Percentiles rank a stretch among this genome's conserved stretches.
Evolutionary conservation across 1,140 invertebrate genomes (phyloP).

Genomic region (Pantala flavescens): DNA sequence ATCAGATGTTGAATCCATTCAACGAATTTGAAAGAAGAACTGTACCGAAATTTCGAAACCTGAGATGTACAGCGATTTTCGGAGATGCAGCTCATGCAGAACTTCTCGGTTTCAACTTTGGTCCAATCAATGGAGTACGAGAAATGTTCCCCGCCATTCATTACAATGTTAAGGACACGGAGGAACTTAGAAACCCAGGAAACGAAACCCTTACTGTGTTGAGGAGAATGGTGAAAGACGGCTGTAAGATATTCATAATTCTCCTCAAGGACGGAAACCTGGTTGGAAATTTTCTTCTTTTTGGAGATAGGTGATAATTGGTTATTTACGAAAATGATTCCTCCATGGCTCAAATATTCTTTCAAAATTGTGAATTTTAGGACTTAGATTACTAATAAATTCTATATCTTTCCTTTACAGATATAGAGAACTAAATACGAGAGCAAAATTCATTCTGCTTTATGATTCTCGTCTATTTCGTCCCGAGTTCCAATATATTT

Average conservation of each 20-base stretch:
- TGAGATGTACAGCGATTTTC: no score
- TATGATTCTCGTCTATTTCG: constrained; percentile 54
- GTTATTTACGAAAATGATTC: constrained; percentile 13
- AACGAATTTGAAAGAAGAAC: no score
- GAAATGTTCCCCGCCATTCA: background rate
- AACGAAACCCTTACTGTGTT: constrained; percentile 43
- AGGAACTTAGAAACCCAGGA: constrained; percentile 51
- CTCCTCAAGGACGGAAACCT: constrained; percentile 60
- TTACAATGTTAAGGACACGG: constrained; percentile 42
- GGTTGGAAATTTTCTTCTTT: constrained; percentile 50
- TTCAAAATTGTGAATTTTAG: no score
- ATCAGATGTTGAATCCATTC: no score
- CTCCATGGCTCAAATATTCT: no score
- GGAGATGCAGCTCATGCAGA: no score
- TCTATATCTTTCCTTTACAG: constrained; percentile 33
- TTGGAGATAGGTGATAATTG: constrained; percentile 49
- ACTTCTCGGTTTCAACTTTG: no score
- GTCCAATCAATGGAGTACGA: no score
- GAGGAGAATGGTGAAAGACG: constrained; percentile 43
- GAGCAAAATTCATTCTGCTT: constrained; percentile 54
- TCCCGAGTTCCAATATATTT: constrained; percentile 54
- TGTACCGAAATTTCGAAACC: no score
- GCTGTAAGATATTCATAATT: constrained; percentile 60
- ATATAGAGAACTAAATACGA: constrained; percentile 53
- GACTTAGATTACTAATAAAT: no score